Conservation (phyloP, 2,888 invertebrate genomes). For the Drosophila phalerata region DNA sequence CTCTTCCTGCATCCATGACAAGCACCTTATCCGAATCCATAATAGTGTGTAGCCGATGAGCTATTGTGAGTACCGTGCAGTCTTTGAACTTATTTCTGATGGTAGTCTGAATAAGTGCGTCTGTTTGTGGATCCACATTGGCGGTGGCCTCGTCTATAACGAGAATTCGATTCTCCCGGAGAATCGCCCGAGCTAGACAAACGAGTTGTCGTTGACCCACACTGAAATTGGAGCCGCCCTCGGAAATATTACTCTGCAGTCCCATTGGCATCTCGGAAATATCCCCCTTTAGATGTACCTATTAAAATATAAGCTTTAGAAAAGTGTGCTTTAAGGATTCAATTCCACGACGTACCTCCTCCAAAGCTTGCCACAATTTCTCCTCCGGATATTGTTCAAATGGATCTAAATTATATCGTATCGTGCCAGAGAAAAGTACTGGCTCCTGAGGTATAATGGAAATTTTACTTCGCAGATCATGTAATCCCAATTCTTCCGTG, state of each 20-base stretch:
- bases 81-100: constrained; percentile 91
- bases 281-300: constrained; percentile 88
- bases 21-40: constrained; percentile 88
- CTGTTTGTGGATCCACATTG: constrained; percentile 96
- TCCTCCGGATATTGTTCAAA: constrained; percentile 92
- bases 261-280: constrained; percentile 89
- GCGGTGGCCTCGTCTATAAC: constrained; percentile 97
- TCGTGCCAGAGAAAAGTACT: constrained; percentile 93
- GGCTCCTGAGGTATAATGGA: constrained; percentile 95
- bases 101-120: constrained; percentile 92
- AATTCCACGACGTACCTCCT: no score
- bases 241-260: constrained; percentile 90
- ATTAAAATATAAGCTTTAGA: neutral
- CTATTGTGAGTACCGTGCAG: constrained; percentile 97
- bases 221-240: constrained; percentile 93
- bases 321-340: no score
- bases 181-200: constrained; percentile 94
- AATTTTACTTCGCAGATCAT: constrained; percentile 91
- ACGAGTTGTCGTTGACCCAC: constrained; percentile 96
- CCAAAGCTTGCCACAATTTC: constrained; percentile 93
- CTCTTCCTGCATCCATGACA: constrained; percentile 90
- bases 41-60: constrained; percentile 95
- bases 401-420: constrained; percentile 96
- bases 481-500: constrained; percentile 90
- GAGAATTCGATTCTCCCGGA: constrained; percentile 93